Evolutionary conservation across 2,113 vertebrate genomes (phyloP).

Genomic region (Takifugu flavidus): DNA sequence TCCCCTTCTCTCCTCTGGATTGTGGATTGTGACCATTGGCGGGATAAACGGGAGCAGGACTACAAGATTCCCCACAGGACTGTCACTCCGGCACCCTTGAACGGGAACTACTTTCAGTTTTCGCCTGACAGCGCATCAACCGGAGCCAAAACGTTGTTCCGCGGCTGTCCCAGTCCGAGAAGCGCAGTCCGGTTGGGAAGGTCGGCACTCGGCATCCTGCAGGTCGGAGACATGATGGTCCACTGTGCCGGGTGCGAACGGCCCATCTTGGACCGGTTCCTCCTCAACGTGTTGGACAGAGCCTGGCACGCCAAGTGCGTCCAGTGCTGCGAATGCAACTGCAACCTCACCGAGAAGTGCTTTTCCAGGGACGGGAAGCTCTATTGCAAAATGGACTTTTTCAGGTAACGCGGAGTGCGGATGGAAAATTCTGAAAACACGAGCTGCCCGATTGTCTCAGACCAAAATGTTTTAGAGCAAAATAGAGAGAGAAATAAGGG

Average conservation of each 20-base stretch:
- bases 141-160: constrained; percentile 76
- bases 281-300: constrained; percentile 93
- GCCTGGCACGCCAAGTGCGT: constrained; percentile 97
- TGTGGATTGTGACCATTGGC: constrained; percentile 68
- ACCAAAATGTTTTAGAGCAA: background rate
- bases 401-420: constrained; percentile 81
- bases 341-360: constrained; percentile 94
- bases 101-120: constrained; percentile 30
- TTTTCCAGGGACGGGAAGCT: constrained; percentile 97
- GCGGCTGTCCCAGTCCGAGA: constrained; percentile 70
- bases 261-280: constrained; percentile 93
- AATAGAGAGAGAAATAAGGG: background rate
- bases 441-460: background rate
- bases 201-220: constrained; percentile 69
- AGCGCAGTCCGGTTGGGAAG: constrained; percentile 68
- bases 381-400: constrained; percentile 97
- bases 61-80: constrained; percentile 30
- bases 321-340: constrained; percentile 94
- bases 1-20: constrained; percentile 45
- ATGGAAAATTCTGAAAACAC: background rate
- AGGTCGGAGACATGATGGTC: constrained; percentile 90
- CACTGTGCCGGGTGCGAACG: constrained; percentile 96
- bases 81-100: constrained; percentile 25
- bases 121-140: constrained; percentile 42
- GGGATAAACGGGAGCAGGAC: constrained; percentile 44